Percentiles rank a stretch among this genome's conserved stretches.
phyloP scores from a whole-genome alignment of 2,113 vertebrate species.

The Podilymbus podiceps region DNA sequence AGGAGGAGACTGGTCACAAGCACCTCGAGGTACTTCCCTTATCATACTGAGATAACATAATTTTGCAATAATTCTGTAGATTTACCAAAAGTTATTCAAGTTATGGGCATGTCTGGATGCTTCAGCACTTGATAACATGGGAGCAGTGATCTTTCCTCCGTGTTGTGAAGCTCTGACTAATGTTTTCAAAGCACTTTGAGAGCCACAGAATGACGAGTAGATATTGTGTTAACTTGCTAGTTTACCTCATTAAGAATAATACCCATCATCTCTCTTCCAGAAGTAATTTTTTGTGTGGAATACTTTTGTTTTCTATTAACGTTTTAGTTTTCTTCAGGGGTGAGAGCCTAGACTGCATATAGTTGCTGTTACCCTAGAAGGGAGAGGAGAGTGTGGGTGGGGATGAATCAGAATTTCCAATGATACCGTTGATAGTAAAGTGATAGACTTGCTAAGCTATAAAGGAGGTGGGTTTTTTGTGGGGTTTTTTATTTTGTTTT shows the following conservation, averaged over 20 bases:
- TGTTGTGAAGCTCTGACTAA: neutral
- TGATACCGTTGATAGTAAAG: neutral
- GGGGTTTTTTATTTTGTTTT: no score
- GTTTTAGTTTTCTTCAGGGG: neutral
- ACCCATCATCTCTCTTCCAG: neutral
- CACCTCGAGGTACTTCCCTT: neutral
- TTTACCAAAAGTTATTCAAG: neutral
- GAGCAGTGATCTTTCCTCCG: neutral
- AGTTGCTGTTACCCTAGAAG: neutral
- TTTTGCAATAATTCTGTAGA: neutral
- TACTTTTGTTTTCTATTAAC: neutral
- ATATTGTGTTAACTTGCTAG: neutral
- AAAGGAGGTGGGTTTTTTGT: neutral
- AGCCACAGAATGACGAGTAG: neutral
- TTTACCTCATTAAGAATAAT: neutral
- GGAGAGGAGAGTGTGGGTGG: neutral
- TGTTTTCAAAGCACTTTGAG: neutral
- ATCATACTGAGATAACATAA: rapidly evolving
- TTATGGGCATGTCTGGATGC: neutral
- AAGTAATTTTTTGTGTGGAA: neutral
- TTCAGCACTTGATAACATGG: neutral
- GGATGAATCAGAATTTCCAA: neutral
- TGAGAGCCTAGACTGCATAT: neutral
- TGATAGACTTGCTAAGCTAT: neutral
- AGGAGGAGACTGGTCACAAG: neutral